A percentile compares a stretch with the other conserved stretches of the same genome.
These are phyloP conservation scores for Heliconius hortense DNA, from an alignment of 2,888 invertebrate genomes.

Conservation along the genomic window DNA sequence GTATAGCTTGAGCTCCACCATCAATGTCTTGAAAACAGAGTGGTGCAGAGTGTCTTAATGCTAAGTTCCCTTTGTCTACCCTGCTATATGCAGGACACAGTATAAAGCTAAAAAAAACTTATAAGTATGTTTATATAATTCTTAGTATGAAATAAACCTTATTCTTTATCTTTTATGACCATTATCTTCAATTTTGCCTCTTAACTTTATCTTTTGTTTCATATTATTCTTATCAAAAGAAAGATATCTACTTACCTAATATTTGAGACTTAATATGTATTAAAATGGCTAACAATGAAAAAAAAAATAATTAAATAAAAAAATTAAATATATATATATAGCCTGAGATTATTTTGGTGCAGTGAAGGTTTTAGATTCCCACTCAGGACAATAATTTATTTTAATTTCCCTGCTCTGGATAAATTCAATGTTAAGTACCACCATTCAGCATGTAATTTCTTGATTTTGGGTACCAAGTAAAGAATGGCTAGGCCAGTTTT, in stretches of 20 bases:
- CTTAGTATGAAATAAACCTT: neutral
- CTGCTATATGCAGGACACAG: too few relatives aligned
- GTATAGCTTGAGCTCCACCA: neutral
- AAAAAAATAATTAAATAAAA: too few relatives aligned
- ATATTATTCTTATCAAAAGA: constrained; percentile 6
- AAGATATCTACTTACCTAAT: neutral
- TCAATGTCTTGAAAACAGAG: neutral
- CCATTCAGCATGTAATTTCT: too few relatives aligned
- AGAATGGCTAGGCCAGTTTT: neutral
- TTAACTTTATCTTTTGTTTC: constrained; percentile 3
- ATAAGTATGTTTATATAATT: too few relatives aligned
- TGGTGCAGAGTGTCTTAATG: too few relatives aligned
- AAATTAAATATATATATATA: neutral
- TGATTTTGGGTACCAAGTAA: too few relatives aligned
- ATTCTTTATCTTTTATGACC: neutral
- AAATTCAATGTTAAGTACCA: too few relatives aligned
- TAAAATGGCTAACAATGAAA: neutral
- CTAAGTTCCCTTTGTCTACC: too few relatives aligned
- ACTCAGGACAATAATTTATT: neutral
- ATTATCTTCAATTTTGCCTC: constrained; percentile 10
- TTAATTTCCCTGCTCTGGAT: neutral
- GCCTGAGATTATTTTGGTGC: neutral
- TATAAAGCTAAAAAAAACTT: too few relatives aligned
- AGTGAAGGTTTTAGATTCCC: neutral
- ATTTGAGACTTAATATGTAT: neutral